Evolutionary conservation across 2,888 invertebrate species (phyloP).

Genomic region (Drosophila prolongata): DNA sequence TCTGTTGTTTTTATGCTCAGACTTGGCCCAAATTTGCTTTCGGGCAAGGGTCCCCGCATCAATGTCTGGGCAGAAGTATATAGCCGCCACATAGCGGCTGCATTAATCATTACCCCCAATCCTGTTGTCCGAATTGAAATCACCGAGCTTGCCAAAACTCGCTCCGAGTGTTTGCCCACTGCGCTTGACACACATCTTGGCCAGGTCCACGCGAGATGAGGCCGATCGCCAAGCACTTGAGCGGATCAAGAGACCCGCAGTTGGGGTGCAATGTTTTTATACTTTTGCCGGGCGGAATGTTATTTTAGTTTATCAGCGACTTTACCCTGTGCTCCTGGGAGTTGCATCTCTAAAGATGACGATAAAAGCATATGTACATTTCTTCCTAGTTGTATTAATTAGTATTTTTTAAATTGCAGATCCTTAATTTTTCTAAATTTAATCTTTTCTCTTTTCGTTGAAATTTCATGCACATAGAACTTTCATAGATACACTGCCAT

Average conservation of each 20-base stretch:
- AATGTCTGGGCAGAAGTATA: conserved; percentile 48
- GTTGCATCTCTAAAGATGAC: too few species aligned
- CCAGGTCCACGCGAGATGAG: conserved; percentile 12
- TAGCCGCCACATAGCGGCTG: conserved; percentile 46
- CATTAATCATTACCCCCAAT: conserved; percentile 69
- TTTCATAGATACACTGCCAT: too few species aligned
- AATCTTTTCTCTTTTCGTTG: too few species aligned
- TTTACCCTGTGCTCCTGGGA: too few species aligned
- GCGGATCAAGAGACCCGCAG: conserved; percentile 23
- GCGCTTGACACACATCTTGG: conserved; percentile 71
- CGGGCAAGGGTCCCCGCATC: conserved; percentile 52
- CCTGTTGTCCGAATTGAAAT: conserved; percentile 57
- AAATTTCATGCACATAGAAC: too few species aligned
- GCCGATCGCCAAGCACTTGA: conserved; percentile 30
- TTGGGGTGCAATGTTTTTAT: neutral
- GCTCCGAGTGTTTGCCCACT: conserved; percentile 68
- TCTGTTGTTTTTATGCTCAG: conserved; percentile 55
- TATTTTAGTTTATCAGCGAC: neutral
- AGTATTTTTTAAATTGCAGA: too few species aligned
- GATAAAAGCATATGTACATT: too few species aligned
- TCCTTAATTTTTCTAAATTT: too few species aligned
- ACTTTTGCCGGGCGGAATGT: too few species aligned
- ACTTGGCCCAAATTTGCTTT: conserved; percentile 66
- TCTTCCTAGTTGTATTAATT: too few species aligned
- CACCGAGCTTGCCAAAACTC: conserved; percentile 44